phyloP scores from a whole-genome alignment of 2,888 invertebrate species.

The Cactoblastis cactorum region DNA sequence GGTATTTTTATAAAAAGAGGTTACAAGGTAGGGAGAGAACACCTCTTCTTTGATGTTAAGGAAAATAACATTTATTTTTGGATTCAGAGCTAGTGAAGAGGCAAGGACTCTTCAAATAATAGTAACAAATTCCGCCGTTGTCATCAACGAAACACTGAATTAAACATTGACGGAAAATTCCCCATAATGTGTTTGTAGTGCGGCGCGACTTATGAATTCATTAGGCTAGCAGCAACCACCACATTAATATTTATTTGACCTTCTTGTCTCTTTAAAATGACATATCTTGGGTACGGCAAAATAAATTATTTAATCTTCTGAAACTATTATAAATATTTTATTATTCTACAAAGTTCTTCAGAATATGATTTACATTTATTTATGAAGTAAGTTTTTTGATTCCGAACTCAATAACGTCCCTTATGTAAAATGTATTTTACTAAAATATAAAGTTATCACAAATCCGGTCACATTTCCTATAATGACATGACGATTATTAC shows the following conservation, averaged over 20 bases:
- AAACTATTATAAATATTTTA: slow-evolving; percentile 1
- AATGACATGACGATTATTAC: too few relatives aligned
- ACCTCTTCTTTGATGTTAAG: background rate
- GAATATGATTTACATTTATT: too few relatives aligned
- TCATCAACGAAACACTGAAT: slow-evolving; percentile 7
- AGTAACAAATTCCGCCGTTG: background rate
- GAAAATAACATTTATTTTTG: too few relatives aligned
- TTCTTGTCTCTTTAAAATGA: slow-evolving; percentile 12
- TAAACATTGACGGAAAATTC: slow-evolving; percentile 4
- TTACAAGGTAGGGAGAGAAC: background rate
- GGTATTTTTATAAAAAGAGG: background rate
- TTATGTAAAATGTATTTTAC: too few relatives aligned
- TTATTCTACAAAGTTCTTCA: background rate
- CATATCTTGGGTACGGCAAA: slow-evolving; percentile 2
- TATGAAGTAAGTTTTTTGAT: too few relatives aligned
- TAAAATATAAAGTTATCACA: too few relatives aligned
- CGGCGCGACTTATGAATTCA: slow-evolving; percentile 15
- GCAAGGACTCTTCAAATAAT: background rate
- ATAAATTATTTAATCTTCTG: slow-evolving; percentile 8
- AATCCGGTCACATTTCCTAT: too few relatives aligned
- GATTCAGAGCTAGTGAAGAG: background rate
- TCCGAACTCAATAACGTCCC: too few relatives aligned
- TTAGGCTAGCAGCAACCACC: slow-evolving; percentile 16
- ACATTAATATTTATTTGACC: slow-evolving; percentile 20
- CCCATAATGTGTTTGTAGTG: slow-evolving; percentile 8